Conservation (phyloP, 2,113 vertebrate species). For the Panthera tigris region DNA sequence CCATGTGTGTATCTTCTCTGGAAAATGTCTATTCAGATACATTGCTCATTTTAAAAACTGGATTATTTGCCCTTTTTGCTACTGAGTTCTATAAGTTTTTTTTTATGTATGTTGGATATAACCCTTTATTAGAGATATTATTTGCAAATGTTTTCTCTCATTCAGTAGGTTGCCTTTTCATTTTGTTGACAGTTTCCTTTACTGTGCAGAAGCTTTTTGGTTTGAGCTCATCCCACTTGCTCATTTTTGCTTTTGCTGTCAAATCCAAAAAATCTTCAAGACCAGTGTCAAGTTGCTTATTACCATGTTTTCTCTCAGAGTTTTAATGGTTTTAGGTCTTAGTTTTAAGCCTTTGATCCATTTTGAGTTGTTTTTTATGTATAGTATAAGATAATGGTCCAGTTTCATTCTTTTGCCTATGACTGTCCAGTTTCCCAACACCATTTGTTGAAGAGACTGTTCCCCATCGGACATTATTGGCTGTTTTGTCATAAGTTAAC, state of each 20-base stretch:
- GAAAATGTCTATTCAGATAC: not conserved
- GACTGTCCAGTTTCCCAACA: not conserved
- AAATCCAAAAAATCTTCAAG: not conserved
- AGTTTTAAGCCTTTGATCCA: not conserved
- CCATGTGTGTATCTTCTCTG: not conserved
- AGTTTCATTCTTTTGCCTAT: not conserved
- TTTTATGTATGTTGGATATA: not conserved
- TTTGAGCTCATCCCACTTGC: not conserved
- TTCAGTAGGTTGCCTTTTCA: not conserved
- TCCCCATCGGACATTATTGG: not conserved
- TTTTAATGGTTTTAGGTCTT: not conserved
- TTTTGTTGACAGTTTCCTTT: not conserved
- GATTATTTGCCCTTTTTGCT: not conserved
- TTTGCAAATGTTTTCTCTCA: not conserved
- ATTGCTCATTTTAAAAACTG: not conserved
- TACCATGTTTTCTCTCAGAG: not conserved
- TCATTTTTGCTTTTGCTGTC: not conserved
- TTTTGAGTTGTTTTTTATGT: not conserved
- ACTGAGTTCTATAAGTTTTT: not conserved
- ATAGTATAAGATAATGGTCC: not conserved
- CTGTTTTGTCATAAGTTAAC: not conserved
- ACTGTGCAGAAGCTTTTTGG: not conserved
- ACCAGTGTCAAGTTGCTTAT: not conserved
- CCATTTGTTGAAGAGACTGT: not conserved
- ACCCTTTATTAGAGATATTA: not conserved